Base-by-base conservation (phyloP, 1,140 invertebrate genomes). In the Drosophila virilis region DNA sequence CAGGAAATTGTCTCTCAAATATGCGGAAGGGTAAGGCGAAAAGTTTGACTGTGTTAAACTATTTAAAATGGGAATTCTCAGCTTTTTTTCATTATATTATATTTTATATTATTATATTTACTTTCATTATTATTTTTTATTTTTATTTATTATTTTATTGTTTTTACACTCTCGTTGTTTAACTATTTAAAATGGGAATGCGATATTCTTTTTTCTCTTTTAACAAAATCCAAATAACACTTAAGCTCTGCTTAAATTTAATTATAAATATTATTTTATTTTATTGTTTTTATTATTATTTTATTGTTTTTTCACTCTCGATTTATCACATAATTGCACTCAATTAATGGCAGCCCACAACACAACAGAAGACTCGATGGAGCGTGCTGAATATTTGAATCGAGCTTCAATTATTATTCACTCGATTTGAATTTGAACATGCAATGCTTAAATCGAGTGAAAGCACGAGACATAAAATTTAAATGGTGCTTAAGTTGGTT, bases 371-470 rank as follows among this genome's bases (percentile, higher is more conserved):
- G 45, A 57, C 22, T 32, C 59, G 9, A 58, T 65, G 50, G 32
- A 35, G 42, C 40, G 59, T 33, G 12, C 33, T n/a, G n/a, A 66
- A 72, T 67, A 51, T 42, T 54, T 50, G 35, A 59, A 67, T 60
- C 61, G 12, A 43, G 59, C 58, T 60, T 28, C 48, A 45, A 74
- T 52, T 78, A 59, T 69, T 64, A 52, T 33, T 40, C 67, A 65
- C 38, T 67, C 61, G 45, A 68, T 46, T 72, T 40, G 42, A 61
- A 52, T 15, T 50, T 28, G 62, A 51, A 32, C 48, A 62, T 48
- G 42, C 46, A 62, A 58, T 66, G 61, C 59, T 64, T 50, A 58
- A 79, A 80, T 84, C 67, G 60, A 72, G 71, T 33, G 76, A 43
- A 78, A 65, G 8, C 69, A 51, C 32, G 35, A 40, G 17, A 15